Percentiles rank a stretch among this genome's conserved stretches.
Evolutionary conservation across 2,113 vertebrate species (phyloP).

Genomic region (Falcunculus frontatus): DNA sequence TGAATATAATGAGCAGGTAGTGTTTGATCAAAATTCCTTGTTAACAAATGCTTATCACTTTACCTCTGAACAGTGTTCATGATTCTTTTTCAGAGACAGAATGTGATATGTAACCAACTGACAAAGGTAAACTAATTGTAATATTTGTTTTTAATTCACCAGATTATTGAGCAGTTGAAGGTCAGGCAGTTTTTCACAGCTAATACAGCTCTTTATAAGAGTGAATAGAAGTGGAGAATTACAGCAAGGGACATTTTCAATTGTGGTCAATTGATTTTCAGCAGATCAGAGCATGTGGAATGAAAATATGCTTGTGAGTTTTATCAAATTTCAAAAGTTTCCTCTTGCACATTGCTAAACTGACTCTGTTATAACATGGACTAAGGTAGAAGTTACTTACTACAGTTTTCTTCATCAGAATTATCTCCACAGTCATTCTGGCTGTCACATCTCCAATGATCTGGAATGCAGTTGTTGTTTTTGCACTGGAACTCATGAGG

Average conservation of each 20-base stretch:
- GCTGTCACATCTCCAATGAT: slow-evolving; percentile 97
- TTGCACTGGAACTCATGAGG: slow-evolving; percentile 97
- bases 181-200: not conserved
- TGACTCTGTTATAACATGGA: not conserved
- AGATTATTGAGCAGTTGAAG: not conserved
- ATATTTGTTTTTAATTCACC: not conserved
- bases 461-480: slow-evolving; percentile 99
- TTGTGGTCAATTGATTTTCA: not conserved
- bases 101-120: fast-evolving
- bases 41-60: not conserved
- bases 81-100: not conserved
- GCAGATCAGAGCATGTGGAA: not conserved
- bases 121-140: not conserved
- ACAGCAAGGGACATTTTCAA: not conserved
- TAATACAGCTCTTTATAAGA: not conserved
- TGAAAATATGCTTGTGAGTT: not conserved
- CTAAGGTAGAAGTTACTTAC: slow-evolving; percentile 78
- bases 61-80: not conserved
- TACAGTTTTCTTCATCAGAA: slow-evolving; percentile 96
- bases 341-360: not conserved
- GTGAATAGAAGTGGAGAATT: not conserved
- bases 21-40: not conserved
- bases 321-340: not conserved
- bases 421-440: slow-evolving; percentile 98
- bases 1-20: not conserved